Evolutionary conservation across 2,113 vertebrate species (phyloP).

Genomic region (Camelus bactrianus): DNA sequence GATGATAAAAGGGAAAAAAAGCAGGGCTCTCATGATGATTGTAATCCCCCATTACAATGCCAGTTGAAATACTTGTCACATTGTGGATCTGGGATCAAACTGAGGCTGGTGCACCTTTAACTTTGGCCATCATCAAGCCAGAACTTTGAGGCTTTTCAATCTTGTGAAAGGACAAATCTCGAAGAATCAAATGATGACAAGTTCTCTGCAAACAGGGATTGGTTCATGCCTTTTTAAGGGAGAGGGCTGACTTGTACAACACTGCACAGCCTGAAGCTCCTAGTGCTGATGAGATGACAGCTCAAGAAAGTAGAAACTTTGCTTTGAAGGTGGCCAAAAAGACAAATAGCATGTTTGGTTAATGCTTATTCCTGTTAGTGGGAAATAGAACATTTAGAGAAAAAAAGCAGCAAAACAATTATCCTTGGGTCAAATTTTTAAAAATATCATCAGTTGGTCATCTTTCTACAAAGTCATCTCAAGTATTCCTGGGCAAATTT

Average conservation of each 20-base stretch:
- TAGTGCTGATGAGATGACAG: background rate
- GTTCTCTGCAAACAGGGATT: background rate
- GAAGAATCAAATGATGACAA: conserved; percentile 46
- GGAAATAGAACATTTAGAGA: background rate
- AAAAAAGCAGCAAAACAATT: background rate
- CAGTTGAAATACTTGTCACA: background rate
- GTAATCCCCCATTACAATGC: background rate
- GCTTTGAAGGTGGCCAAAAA: conserved; percentile 34
- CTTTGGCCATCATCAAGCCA: background rate
- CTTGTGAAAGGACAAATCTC: conserved; percentile 2
- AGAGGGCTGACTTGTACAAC: background rate
- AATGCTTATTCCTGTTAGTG: background rate
- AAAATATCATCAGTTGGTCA: background rate
- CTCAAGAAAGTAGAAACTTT: conserved; percentile 20
- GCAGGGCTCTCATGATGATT: background rate
- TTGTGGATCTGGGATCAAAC: background rate
- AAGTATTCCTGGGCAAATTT: background rate
- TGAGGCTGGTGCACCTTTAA: background rate
- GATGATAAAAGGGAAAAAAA: background rate
- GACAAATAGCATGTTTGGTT: conserved; percentile 14
- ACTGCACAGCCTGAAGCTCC: background rate
- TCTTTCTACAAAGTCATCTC: conserved; percentile 39
- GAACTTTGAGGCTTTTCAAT: conserved; percentile 6
- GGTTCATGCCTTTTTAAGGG: conserved; percentile 15
- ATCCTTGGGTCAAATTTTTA: background rate